Evolutionary conservation across 2,797 vertebrate species (phyloP).

Genomic region (Tiaroga cobitis): DNA sequence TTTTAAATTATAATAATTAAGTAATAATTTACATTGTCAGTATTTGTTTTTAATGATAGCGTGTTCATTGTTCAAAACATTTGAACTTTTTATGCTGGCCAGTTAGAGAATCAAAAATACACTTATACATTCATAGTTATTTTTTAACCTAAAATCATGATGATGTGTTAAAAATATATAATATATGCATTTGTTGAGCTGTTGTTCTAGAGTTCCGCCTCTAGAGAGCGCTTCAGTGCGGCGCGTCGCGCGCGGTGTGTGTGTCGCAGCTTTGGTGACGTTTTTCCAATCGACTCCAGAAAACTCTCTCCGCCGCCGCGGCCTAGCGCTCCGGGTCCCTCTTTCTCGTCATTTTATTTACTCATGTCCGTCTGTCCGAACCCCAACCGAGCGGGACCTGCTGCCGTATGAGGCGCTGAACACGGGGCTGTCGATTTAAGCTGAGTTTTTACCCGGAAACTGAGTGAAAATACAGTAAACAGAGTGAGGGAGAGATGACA

Average conservation of each 20-base stretch:
- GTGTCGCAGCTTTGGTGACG: conserved; percentile 83
- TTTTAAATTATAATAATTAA: too few species aligned
- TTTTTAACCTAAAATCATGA: neutral
- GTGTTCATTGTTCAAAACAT: neutral
- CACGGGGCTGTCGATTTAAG: conserved; percentile 56
- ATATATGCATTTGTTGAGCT: neutral
- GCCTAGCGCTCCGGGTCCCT: conserved; percentile 72
- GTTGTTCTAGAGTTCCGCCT: neutral
- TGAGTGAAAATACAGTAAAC: conserved; percentile 68
- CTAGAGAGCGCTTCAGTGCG: conserved; percentile 34
- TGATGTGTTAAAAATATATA: neutral
- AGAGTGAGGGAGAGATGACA: conserved; percentile 81
- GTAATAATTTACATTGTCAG: neutral
- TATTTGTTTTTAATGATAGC: neutral
- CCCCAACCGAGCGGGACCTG: conserved; percentile 66
- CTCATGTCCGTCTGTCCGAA: conserved; percentile 65
- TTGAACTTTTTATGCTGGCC: neutral
- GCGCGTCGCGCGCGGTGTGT: conserved; percentile 13
- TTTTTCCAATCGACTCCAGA: conserved; percentile 71
- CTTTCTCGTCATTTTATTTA: conserved; percentile 41
- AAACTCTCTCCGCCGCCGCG: conserved; percentile 76
- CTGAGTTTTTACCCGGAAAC: conserved; percentile 61
- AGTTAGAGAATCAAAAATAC: neutral
- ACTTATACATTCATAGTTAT: neutral
- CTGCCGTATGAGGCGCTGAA: conserved; percentile 69